Base-by-base conservation (phyloP, 2,113 vertebrate genomes). In the Glareola pratincola region DNA sequence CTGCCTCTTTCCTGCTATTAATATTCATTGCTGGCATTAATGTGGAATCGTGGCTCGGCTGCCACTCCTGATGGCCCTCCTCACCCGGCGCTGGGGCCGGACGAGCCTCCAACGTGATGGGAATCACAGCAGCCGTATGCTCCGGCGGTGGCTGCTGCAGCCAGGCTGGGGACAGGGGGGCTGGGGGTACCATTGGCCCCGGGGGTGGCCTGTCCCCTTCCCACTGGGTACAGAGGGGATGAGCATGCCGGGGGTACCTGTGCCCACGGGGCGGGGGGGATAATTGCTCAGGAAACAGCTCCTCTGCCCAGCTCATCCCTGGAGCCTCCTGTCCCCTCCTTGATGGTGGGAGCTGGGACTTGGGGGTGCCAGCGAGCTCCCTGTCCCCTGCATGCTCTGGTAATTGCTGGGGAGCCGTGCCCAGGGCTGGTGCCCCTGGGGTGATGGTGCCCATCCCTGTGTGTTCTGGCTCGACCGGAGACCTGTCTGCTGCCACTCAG, bases 1-100 rank as follows among this genome's bases (percentile, higher is more conserved):
- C 91, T 92, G 91, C 81, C 81, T 95, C 84, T 76, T 76, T 86
- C 85, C 91, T 71, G 66, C 91, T 54, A 91, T 97, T 97, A 95
- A 87, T 97, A 97, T 97, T 97, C 95, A 95, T 97, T 9, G 15
- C 85, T 48, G 82, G 93, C 37, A 82, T 93, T 96, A 94, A 80
- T 94, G 88, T 96, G 95, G 89, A 94, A 90, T 76, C 3, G 43
- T 51, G 22, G 93, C 95, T 86, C 37, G 2, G 62, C 75, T 14
- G 23, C 81, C 0, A 62, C 94, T 95, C 89, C 85, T 80, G 37
- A 77, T 76, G 95, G 85, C 92, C 94, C 94, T 94, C 67, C 96
- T 97, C 89, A 92, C 95, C 96, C 51, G 14, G 77, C 5, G 11
- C 77, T 13, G 69, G 59, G 80, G 78, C 85, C 2, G 45, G 79